Percentiles rank a stretch among this genome's conserved stretches.
phyloP scores from a whole-genome alignment of 2,113 vertebrate genomes.

The Galemys pyrenaicus region DNA sequence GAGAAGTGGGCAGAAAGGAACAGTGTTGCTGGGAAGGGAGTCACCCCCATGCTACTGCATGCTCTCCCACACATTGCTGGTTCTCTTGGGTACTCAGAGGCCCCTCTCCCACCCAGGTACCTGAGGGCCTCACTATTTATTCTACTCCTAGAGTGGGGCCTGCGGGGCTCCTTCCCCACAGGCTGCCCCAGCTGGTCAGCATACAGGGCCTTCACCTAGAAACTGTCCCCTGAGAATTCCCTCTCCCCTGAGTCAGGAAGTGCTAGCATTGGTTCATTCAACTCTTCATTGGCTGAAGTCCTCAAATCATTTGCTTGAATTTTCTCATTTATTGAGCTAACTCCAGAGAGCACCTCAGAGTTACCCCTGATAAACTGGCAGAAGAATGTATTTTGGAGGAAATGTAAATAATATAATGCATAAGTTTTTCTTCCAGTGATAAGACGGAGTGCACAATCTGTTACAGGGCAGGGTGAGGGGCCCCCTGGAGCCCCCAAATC shows the following conservation, averaged over 20 bases:
- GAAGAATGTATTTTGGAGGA: background rate
- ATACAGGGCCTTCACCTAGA: background rate
- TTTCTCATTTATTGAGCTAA: background rate
- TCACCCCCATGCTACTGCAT: fast-evolving
- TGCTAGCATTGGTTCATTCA: background rate
- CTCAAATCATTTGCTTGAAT: background rate
- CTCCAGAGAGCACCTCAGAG: background rate
- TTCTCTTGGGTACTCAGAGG: background rate
- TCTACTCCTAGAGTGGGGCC: background rate
- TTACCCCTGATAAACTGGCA: background rate
- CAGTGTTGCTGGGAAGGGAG: fast-evolving
- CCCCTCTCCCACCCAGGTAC: too few species aligned
- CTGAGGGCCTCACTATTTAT: background rate
- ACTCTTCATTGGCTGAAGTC: background rate
- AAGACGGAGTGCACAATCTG: background rate
- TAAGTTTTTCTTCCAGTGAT: background rate
- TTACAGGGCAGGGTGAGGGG: too few species aligned
- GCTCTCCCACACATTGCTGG: background rate
- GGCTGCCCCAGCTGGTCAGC: background rate
- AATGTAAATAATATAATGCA: background rate
- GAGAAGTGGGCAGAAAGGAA: background rate
- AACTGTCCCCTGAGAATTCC: background rate
- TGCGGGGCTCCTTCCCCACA: fast-evolving
- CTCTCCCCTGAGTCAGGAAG: background rate
- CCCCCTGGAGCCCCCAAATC: too few species aligned